A percentile compares a stretch with the other conserved stretches of the same genome.
These are phyloP conservation scores for Rhombomys opimus DNA, from an alignment of 2,113 vertebrate genomes.

Conservation along the genomic window DNA sequence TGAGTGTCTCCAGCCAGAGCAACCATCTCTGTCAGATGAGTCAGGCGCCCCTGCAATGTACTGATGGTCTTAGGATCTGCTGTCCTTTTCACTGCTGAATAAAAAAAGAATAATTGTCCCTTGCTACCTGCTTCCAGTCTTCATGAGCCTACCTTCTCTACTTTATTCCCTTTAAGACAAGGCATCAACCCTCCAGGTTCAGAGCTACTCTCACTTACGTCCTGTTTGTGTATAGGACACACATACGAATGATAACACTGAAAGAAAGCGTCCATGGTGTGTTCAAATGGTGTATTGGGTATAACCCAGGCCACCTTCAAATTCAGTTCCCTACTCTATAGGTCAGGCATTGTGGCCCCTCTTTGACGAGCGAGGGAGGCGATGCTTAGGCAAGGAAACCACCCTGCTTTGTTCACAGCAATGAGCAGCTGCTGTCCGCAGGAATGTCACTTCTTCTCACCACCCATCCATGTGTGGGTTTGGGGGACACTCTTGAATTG, in stretches of 20 bases:
- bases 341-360: neutral
- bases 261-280: neutral
- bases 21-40: neutral
- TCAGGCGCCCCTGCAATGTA: neutral
- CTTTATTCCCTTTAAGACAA: neutral
- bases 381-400: neutral
- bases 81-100: neutral
- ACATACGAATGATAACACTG: neutral
- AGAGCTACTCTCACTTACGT: neutral
- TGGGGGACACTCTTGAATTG: neutral
- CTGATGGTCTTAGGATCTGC: neutral
- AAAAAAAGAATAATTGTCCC: neutral
- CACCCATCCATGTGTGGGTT: neutral
- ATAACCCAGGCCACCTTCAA: too few species aligned
- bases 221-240: neutral
- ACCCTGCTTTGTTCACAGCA: neutral
- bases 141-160: neutral
- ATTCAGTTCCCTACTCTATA: neutral
- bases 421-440: neutral
- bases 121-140: neutral
- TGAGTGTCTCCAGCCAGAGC: neutral
- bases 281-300: neutral
- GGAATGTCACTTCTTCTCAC: neutral
- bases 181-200: neutral
- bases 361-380: neutral